Percentiles rank a stretch among this genome's conserved stretches.
These are phyloP conservation scores for Crax fasciolata DNA, from an alignment of 2,797 vertebrate genomes.

Conservation along the genomic window DNA sequence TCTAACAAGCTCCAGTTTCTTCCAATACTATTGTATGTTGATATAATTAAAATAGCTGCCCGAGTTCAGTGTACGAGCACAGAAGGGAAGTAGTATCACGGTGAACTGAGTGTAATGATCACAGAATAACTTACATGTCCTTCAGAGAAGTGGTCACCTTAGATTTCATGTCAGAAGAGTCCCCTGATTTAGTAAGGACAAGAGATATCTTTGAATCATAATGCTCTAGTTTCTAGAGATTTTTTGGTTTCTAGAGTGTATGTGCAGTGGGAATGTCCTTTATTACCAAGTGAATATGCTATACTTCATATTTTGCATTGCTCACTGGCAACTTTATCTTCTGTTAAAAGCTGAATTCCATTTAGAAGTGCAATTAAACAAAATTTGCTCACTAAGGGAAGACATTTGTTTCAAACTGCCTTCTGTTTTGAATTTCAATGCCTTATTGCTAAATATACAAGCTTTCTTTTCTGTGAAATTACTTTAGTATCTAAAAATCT, in stretches of 20 bases:
- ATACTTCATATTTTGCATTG: constrained; percentile 69
- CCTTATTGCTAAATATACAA: constrained; percentile 66
- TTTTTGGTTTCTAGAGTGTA: background rate
- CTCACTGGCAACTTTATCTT: constrained; percentile 76
- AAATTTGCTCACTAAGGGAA: constrained; percentile 70
- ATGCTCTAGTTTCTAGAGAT: background rate
- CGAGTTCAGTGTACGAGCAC: background rate
- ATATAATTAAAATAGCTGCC: constrained; percentile 34
- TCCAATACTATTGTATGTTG: background rate
- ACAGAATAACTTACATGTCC: background rate
- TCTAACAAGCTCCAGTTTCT: background rate
- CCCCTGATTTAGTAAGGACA: background rate
- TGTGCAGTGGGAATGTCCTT: constrained; percentile 52
- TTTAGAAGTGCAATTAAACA: constrained; percentile 78
- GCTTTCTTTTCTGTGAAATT: constrained; percentile 60
- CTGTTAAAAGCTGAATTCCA: constrained; percentile 67
- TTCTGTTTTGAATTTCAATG: constrained; percentile 71
- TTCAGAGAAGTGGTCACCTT: background rate
- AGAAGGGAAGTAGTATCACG: background rate
- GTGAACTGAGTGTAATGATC: background rate
- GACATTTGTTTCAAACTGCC: constrained; percentile 46
- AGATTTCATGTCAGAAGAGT: background rate
- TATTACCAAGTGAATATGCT: constrained; percentile 68
- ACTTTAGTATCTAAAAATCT: constrained; percentile 48
- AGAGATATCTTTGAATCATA: background rate